phyloP scores from a whole-genome alignment of 2,113 vertebrate species.

The Rutilus rutilus region DNA sequence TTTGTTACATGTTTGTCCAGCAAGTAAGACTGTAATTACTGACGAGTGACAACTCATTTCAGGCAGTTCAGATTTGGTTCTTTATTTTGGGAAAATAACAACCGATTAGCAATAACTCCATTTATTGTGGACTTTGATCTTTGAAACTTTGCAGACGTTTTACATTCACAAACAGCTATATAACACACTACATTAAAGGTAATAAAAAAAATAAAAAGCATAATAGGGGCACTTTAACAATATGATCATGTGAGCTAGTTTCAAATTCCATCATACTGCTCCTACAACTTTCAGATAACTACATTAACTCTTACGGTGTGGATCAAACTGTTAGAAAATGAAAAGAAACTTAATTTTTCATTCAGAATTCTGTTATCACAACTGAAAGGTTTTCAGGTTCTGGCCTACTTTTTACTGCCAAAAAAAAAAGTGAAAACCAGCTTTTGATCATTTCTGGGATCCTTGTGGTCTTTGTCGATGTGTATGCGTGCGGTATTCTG shows the following conservation, averaged over 20 bases:
- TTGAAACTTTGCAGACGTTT: no score
- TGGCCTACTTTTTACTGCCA: slow-evolving; percentile 55
- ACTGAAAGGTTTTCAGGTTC: slow-evolving; percentile 47
- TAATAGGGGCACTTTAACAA: not conserved
- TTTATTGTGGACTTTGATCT: no score
- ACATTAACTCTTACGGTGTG: no score
- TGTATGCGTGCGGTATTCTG: not conserved
- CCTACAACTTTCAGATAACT: not conserved
- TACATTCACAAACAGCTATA: no score
- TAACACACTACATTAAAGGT: no score
- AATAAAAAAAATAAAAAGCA: no score
- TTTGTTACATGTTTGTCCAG: no score
- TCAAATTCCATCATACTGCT: not conserved
- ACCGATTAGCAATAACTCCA: no score
- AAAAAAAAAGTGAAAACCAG: slow-evolving; percentile 53
- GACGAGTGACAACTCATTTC: no score
- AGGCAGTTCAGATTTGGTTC: no score
- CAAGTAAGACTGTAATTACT: no score
- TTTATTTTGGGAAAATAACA: no score
- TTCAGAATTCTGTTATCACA: slow-evolving; percentile 56
- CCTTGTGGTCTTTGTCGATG: slow-evolving; percentile 38
- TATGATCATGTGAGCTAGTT: not conserved
- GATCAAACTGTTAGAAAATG: not conserved
- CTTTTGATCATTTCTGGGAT: slow-evolving; percentile 59
- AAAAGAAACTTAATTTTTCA: slow-evolving; percentile 26